A percentile compares a stretch with the other conserved stretches of the same genome.
Conservation (phyloP, 2,888 invertebrate genomes). For the Scaptomyza cyrtandrae region DNA sequence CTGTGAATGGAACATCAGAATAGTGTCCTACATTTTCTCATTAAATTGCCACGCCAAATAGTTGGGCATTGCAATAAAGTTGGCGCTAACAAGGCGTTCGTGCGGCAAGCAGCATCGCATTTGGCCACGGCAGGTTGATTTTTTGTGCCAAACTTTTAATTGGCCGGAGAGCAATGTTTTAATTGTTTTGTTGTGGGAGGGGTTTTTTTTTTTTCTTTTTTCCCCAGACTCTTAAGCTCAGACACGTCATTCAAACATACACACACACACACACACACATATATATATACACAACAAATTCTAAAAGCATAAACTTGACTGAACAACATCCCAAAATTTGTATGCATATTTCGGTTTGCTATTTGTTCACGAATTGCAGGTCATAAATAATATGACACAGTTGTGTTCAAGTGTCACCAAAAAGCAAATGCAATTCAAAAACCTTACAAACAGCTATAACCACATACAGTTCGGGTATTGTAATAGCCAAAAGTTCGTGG, state of each 20-base stretch:
- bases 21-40: constrained; percentile 77
- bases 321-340: constrained; percentile 3
- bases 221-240: constrained; percentile 12
- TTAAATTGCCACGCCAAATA: constrained; percentile 76
- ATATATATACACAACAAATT: constrained; percentile 1
- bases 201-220: constrained; percentile 56
- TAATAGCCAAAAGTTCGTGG: constrained; percentile 51
- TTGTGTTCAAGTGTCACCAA: constrained; percentile 74
- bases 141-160: constrained; percentile 74
- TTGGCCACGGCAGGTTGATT: constrained; percentile 59
- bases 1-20: constrained; percentile 38
- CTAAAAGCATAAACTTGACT: constrained; percentile 37
- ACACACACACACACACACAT: constrained; percentile 3
- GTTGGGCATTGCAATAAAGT: constrained; percentile 72
- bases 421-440: constrained; percentile 38
- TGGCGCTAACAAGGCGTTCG: constrained; percentile 75
- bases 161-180: constrained; percentile 67
- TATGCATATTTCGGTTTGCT: constrained; percentile 16
- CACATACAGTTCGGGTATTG: constrained; percentile 40
- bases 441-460: constrained; percentile 26
- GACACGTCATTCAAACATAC: constrained; percentile 20
- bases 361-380: constrained; percentile 38
- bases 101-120: constrained; percentile 54
- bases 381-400: constrained; percentile 70
- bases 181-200: constrained; percentile 55